Base-by-base conservation (phyloP, 2,888 invertebrate genomes). In the Cheilosia scutellata region DNA sequence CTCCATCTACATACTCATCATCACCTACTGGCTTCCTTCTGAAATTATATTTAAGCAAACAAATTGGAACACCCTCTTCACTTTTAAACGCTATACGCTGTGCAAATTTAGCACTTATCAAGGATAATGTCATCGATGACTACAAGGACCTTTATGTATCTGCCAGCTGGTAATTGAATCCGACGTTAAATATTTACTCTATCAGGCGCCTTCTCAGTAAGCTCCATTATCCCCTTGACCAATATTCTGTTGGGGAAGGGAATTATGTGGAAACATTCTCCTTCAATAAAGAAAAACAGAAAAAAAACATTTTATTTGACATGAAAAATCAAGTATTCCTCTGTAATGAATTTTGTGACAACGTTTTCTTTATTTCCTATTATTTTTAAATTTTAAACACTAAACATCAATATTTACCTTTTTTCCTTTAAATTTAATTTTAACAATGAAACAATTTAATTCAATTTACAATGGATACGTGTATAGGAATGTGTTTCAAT, bases 121-220 rank as follows among this genome's bases (percentile, higher is more conserved):
- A 53, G 65, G 63, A 70, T 51, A 53, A 55, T 20, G 31, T 9
- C 57, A 29, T 47, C 62, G 16, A 65, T 55, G 49, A 57, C 66
- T 57, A 62, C 25, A 49, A 40, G 44, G 33, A 58, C 53, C 37
- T 71, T 44, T 71, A 42, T 70, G 49, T 27, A 66, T n/a, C 31
- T 70, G 29, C 11, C 60, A 47, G 44, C 47, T 72, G 78, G 66
- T 68, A 83, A 78, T 72, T 83, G 60, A 68, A 83, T 78, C 42
- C 33, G 27, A 66, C 27, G 66, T 66, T 72, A 78, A 82, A 78
- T 72, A 72, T 78, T 77, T 66, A 66, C 60, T 66, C 9, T 63
- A 42, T 25, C 44, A 51, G 20, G 53, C 37, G 55, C 40, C 51
- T 31, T 58, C 11, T 58, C 57, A 49, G 9, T 58, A 37, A 58